Evolutionary conservation across 2,113 vertebrate species (phyloP).

Genomic region (Oncorhynchus gorbuscha): DNA sequence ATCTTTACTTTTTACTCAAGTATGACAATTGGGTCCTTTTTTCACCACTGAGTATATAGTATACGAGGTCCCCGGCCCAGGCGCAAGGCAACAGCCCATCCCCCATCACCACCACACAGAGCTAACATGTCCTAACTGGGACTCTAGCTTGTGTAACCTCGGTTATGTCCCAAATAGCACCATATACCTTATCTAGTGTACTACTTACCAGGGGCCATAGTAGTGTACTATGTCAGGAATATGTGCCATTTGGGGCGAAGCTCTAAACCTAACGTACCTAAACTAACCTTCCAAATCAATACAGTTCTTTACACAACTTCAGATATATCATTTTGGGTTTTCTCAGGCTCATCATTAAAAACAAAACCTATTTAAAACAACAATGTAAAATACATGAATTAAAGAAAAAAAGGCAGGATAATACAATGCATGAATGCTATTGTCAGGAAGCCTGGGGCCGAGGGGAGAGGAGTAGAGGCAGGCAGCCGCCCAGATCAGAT

Average conservation of each 20-base stretch:
- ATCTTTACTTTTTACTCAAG: too few relatives aligned
- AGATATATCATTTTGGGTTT: conserved; percentile 85
- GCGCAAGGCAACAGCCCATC: conserved; percentile 22
- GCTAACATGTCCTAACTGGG: conserved; percentile 49
- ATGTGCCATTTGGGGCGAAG: too few relatives aligned
- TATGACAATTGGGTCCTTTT: too few relatives aligned
- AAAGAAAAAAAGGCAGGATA: not conserved
- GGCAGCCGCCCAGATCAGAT: too few relatives aligned
- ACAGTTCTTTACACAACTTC: conserved; percentile 57
- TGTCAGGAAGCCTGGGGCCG: not conserved
- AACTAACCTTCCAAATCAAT: conserved; percentile 73
- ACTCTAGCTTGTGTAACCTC: conserved; percentile 48
- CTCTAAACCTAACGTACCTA: too few relatives aligned
- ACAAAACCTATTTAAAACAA: conserved; percentile 4
- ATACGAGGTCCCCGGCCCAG: conserved; percentile 26
- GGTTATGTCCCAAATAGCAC: too few relatives aligned
- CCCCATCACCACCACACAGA: conserved; percentile 7
- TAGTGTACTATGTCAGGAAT: too few relatives aligned
- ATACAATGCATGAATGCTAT: too few relatives aligned
- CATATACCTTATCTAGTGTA: too few relatives aligned
- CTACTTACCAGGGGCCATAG: too few relatives aligned
- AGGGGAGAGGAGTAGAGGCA: too few relatives aligned
- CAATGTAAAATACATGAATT: conserved; percentile 11
- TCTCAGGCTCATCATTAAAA: conserved; percentile 67
- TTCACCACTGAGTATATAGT: conserved; percentile 25